Evolutionary conservation across 2,797 vertebrate species (phyloP).

Genomic region (Poeciliopsis gracilis): DNA sequence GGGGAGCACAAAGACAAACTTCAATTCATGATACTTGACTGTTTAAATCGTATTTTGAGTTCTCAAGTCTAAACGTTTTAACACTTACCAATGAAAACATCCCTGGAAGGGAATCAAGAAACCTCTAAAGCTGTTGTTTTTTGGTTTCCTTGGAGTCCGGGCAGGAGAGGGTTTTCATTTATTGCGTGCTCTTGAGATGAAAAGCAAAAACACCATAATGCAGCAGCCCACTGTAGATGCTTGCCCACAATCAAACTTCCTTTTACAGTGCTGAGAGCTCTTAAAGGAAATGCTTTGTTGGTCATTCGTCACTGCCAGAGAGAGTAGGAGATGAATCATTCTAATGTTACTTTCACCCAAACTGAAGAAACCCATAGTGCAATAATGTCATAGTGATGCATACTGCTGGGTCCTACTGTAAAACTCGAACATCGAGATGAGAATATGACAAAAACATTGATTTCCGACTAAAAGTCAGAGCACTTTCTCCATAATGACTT

Average conservation of each 20-base stretch:
- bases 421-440: constrained; percentile 6
- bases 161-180: not conserved
- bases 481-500: not conserved
- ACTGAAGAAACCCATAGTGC: constrained; percentile 52
- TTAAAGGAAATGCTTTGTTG: constrained; percentile 51
- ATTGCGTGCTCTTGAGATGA: constrained; percentile 1
- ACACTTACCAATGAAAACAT: not conserved
- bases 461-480: not conserved
- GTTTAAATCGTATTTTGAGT: not conserved
- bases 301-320: constrained; percentile 58
- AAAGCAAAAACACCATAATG: constrained; percentile 5
- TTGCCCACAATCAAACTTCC: constrained; percentile 36
- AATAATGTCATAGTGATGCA: constrained; percentile 55
- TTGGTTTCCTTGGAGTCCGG: not conserved
- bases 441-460: not conserved
- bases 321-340: constrained; percentile 67
- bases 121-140: not conserved
- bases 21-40: not conserved
- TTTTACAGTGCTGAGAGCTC: constrained; percentile 50
- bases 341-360: constrained; percentile 56
- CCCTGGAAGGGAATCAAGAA: not conserved
- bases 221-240: constrained; percentile 17
- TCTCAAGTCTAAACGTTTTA: not conserved
- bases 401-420: constrained; percentile 27
- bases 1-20: not conserved